Evolutionary conservation across 2,113 vertebrate species (phyloP), one percentile per base, ranked within the genome.

Genomic region (Mellivora capensis): DNA sequence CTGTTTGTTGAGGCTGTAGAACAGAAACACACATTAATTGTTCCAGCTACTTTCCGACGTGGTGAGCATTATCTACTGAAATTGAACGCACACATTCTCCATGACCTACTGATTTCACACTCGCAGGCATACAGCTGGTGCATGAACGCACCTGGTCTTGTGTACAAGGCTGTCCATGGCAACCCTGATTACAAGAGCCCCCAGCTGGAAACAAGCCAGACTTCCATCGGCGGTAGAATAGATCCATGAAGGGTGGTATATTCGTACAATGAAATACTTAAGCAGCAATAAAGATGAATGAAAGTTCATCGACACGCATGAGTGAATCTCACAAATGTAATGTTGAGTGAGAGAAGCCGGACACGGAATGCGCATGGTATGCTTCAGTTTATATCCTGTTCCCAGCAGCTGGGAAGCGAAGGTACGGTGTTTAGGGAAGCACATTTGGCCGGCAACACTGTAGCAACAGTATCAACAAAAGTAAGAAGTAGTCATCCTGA

Each of bases 401-500:
- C 20, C 27, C 17, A 7, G 4, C 11, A 10, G 44, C 37, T 6
- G 31, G 13, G 20, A 39, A 21, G 64, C 39, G 7, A 3, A 47
- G 1, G 0, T 6, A 5, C 47, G 64, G 6, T 3, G 9, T 7
- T 12, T 25, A 20, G 77, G 39, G n/a, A 29, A 21, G 17, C 12
- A 1, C 4, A 2, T 20, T 3, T 4, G 9, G 34, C 47, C 4
- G 49, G 18, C 10, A 0, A 34, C 7, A 44, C 31, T 17, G 31
- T 21, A 20, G 15, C 57, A 21, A 27, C 52, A 69, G 4, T 44
- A 39, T 25, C 7, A 20, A 6, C 0, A 0, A 39, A 15, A 29
- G 15, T 31, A 34, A 54, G 44, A 21, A 4, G 10, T 13, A 3
- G 25, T 72, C 71, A 13, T 11, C 6, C 4, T 44, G 4, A 13